Evolutionary conservation across 1,140 invertebrate species (phyloP).

Genomic region (Drosophila baimaii): DNA sequence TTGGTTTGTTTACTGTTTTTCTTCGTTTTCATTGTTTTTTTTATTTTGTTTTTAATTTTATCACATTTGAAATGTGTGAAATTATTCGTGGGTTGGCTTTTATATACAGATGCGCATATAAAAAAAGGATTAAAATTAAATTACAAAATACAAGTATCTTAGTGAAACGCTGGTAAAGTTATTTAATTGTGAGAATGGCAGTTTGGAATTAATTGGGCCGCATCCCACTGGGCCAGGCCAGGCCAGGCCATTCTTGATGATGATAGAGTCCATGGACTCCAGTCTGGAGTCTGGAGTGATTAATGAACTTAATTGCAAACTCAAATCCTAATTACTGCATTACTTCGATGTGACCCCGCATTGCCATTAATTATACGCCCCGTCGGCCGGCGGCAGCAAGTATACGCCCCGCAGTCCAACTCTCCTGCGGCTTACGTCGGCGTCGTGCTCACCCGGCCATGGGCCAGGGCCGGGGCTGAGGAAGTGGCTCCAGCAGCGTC

Average conservation of each 20-base stretch:
- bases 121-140: slow-evolving; percentile 56
- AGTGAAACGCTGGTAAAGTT: slow-evolving; percentile 65
- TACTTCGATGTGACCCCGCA: slow-evolving; percentile 67
- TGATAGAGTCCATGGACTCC: slow-evolving; percentile 6
- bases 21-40: not conserved
- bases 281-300: slow-evolving; percentile 39
- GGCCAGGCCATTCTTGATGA: slow-evolving; percentile 10
- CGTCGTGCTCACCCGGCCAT: slow-evolving; percentile 57
- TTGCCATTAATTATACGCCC: slow-evolving; percentile 75
- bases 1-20: not conserved
- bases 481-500: slow-evolving; percentile 26
- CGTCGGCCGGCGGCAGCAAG: slow-evolving; percentile 21
- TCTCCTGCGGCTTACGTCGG: slow-evolving; percentile 63
- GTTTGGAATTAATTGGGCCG: slow-evolving; percentile 37
- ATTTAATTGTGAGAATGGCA: slow-evolving; percentile 62
- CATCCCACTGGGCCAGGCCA: slow-evolving; percentile 5
- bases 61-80: slow-evolving; percentile 76
- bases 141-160: slow-evolving; percentile 56
- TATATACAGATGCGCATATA: slow-evolving; percentile 64
- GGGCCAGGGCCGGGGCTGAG: slow-evolving; percentile 10
- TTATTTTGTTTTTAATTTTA: slow-evolving; percentile 23
- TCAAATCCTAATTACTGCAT: slow-evolving; percentile 77
- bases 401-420: slow-evolving; percentile 13
- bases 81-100: slow-evolving; percentile 32
- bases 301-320: slow-evolving; percentile 78